phyloP scores from a whole-genome alignment of 2,888 invertebrate genomes.

The Flexamia atlantica region DNA sequence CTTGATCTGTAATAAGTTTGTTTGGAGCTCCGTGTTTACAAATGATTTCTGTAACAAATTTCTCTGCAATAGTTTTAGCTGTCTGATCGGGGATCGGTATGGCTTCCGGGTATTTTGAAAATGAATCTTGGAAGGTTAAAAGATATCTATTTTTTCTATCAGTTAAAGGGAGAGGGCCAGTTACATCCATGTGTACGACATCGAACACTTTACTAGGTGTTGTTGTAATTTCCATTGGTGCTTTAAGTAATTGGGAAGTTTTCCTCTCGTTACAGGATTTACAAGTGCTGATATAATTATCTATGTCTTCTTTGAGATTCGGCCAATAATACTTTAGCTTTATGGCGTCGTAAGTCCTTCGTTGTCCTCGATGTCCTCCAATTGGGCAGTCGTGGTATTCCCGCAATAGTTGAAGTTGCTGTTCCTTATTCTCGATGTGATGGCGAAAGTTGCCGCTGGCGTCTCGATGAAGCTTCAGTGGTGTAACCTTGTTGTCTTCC shows the following conservation, averaged over 20 bases:
- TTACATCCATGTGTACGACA: too few species aligned
- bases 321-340: not conserved
- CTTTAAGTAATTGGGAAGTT: not conserved
- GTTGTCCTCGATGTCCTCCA: too few species aligned
- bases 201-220: not conserved
- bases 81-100: too few species aligned
- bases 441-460: too few species aligned
- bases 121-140: constrained; percentile 1
- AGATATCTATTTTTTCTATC: not conserved
- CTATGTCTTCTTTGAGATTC: not conserved
- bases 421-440: too few species aligned
- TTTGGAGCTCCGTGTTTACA: constrained; percentile 26
- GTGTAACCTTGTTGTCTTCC: too few species aligned
- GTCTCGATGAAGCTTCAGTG: too few species aligned
- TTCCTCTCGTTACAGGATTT: not conserved
- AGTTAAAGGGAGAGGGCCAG: not conserved
- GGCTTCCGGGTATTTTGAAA: constrained; percentile 26
- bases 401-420: too few species aligned
- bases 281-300: not conserved
- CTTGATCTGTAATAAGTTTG: not conserved
- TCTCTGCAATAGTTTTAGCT: not conserved
- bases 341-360: constrained; percentile 32
- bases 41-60: not conserved
- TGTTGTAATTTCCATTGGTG: not conserved
- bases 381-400: too few species aligned